Base-by-base conservation (phyloP, 2,888 invertebrate species). In the Agriopis aurantiaria region DNA sequence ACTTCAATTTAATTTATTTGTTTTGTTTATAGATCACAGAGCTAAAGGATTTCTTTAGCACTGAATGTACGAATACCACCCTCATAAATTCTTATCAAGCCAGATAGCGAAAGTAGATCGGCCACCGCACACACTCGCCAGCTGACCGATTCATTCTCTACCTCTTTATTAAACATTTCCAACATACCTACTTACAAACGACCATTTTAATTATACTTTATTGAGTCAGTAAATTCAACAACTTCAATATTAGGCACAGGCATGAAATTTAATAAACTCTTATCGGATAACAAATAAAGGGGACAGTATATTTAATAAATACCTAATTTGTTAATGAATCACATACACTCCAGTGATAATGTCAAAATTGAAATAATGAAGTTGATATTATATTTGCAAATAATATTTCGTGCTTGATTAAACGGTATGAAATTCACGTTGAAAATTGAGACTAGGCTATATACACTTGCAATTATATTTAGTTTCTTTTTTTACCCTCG, bases 231-330 rank as follows among this genome's bases (percentile, higher is more conserved):
- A 91, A 89, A 79, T 88, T 78, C 80, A 75, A 82, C 79, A 76
- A 82, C 77, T 77, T 75, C 80, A 79, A 85, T 90, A 89, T 87
- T 86, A 85, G 8, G 9, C 43, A 8, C 82, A 84, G 82, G 80
- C 83, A 81, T 85, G 84, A 88, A 91, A 90, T 89, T 91, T 92
- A 93, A 92, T 93, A 91, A 90, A 86, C 83, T 82, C 75, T 86
- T 93, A 93, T 92, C 92, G 77, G 77, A 85, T 80, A 85, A 80
- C 85, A 86, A 88, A 89, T 85, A 87, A 84, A 82, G 83, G 86
- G 82, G 83, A 82, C 83, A 80, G 79, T 77, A 78, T 81, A 85
- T 81, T 81, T 84, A 88, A 87, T 89, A 86, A 88, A 86, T 88
- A 33, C 8, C 17, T 23, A 87, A 90, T 88, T 87, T 84, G 84